Base-by-base conservation (phyloP, 1,140 invertebrate genomes). In the Bombus confusus region DNA sequence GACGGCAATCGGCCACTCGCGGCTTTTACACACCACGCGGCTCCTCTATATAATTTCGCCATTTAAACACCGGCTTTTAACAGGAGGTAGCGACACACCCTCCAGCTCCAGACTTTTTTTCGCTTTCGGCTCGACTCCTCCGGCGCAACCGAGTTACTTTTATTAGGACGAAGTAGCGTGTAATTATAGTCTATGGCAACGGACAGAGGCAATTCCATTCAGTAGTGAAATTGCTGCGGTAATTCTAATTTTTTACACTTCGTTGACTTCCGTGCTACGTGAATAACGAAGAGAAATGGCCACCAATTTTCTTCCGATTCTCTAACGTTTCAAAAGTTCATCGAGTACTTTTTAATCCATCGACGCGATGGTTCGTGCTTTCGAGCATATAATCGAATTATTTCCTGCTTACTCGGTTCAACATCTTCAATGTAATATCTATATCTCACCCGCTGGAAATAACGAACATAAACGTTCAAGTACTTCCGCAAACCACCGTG, bases 51-150 rank as follows among this genome's bases (percentile, higher is more conserved):
- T 39, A 52, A 80, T 80, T 69, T 69, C 25, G 25, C 18, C 43
- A 43, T 69, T 69, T 69, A 80, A 80, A 47, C 64, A 39, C 41
- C 41, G 64, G 64, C 41, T 79, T 34, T 79, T 79, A 79, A 68
- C 77, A 12, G 41, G 8, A 68, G 15, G 31, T 22, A 47, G 77
- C 62, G 39, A 79, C 31, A 79, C 77, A 79, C 77, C 77, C 77
- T 8, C 10, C 73, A 25, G 47, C 47, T 25, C 25, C 8, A 3
- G 34, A 25, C 10, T 77, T 77, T 77, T 62, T 77, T 39, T 25
- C 52, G 25, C 62, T 64, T 34, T 57, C 43, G 47, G n/a, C 59
- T 41, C 18, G 3, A 22, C 39, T 34, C 25, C 31, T 43, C 39
- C n/a, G 43, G 15, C 25, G 47, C n/a, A n/a, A 47, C 25, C 28